phyloP scores from a whole-genome alignment of 2,113 vertebrate species.

The Clarias macrocephalus region DNA sequence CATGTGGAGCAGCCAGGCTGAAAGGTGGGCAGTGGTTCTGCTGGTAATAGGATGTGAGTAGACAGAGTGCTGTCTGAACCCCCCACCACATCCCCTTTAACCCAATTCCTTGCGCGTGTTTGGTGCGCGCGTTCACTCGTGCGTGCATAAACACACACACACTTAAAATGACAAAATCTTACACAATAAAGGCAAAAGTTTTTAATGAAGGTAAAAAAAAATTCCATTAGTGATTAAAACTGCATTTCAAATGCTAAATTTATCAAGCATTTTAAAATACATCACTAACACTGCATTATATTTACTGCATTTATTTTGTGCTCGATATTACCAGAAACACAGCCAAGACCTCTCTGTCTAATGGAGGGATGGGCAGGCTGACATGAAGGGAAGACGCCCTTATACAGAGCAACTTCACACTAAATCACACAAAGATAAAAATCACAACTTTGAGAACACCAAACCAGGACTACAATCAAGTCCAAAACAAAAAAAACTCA shows the following conservation, averaged over 20 bases:
- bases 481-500: background rate
- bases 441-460: background rate
- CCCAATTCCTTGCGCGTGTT: slow-evolving; percentile 53
- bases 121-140: background rate
- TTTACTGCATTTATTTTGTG: background rate
- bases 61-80: slow-evolving; percentile 38
- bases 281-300: background rate
- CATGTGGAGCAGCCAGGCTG: slow-evolving; percentile 30
- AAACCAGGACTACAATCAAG: background rate
- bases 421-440: background rate
- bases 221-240: background rate
- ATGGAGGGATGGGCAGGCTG: background rate
- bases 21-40: slow-evolving; percentile 50
- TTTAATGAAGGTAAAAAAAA: background rate
- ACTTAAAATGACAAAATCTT: background rate
- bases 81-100: slow-evolving; percentile 52
- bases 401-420: no score
- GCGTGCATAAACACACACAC: background rate
- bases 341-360: background rate
- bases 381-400: background rate
- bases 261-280: background rate
- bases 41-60: slow-evolving; percentile 53
- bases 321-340: background rate
- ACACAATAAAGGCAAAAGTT: background rate
- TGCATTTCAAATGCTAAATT: background rate